Evolutionary conservation across 2,888 invertebrate genomes (phyloP), one percentile per base, ranked within the genome.

Genomic region (Tyria jacobaeae): DNA sequence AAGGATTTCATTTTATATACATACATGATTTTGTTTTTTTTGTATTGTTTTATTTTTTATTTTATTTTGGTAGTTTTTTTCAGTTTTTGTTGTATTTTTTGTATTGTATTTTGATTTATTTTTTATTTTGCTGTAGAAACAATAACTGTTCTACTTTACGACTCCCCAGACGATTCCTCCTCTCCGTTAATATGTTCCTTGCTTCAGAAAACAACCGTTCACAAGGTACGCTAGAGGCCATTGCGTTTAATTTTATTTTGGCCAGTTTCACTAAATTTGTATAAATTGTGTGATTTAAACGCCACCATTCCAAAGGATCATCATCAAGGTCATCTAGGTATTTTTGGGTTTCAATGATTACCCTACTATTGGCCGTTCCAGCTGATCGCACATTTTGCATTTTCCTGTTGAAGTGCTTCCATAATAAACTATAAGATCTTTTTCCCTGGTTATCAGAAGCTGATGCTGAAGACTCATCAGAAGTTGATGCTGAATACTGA

Each of bases 191-290:
- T 53, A 67, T 61, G 25, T 61, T 61, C n/a, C 66, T 60, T 7
- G 59, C 61, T 31, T 56, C 61, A 15, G 67, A 66, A 60, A 66
- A 66, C 34, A 66, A 17, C 44, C 57, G 60, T 55, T 63, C 60
- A 51, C 60, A 66, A n/a, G 66, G 62, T 31, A 62, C 54, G 41
- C 66, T 66, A 10, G 64, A 53, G 17, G 63, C 69, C 15, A 65
- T 34, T 15, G 58, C 58, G 37, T 66, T 66, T 49, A 63, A 17
- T 37, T 56, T 66, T 27, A 39, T 34, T 34, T 24, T 25, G 12
- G 69, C 64, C 34, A 70, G 47, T 51, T 51, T 62, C 3, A 56
- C 58, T 48, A 68, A 62, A 27, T 68, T 35, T n/a, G 59, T 58
- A 44, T 63, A 66, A 10, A n/a, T n/a, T n/a, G n/a, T n/a, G n/a